phyloP scores from a whole-genome alignment of 2,797 vertebrate species.

The Silurus lanzhouensis region DNA sequence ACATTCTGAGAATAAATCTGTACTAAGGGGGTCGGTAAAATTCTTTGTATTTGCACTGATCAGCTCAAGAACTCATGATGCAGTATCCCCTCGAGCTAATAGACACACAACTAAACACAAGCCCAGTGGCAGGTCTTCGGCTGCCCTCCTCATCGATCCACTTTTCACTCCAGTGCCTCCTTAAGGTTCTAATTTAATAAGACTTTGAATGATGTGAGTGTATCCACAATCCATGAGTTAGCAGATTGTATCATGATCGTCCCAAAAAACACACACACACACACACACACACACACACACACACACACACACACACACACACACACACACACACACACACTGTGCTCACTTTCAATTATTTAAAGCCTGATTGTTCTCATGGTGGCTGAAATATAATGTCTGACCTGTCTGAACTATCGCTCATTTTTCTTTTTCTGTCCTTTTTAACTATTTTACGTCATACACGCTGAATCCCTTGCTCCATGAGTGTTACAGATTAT shows the following conservation, averaged over 20 bases:
- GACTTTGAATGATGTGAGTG: neutral
- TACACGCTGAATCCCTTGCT: neutral
- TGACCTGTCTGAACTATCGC: neutral
- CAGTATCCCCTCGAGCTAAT: neutral
- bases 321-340: neutral
- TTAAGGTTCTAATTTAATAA: conserved; percentile 9
- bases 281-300: no score
- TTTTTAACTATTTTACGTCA: neutral
- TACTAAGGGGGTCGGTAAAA: no score
- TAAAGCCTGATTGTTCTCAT: neutral
- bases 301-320: neutral
- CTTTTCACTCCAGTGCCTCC: conserved; percentile 15
- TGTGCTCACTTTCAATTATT: neutral
- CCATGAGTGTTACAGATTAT: neutral
- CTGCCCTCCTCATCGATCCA: conserved; percentile 1
- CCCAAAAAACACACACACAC: no score
- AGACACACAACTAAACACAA: neutral
- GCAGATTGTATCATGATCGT: no score
- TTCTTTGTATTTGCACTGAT: no score
- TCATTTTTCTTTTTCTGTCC: neutral
- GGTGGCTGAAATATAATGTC: neutral
- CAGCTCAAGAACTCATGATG: neutral
- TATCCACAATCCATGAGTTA: neutral
- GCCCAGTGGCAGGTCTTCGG: neutral
- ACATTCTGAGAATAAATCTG: neutral